A percentile compares a stretch with the other conserved stretches of the same genome.
Conservation (phyloP, 1,140 invertebrate species). For the Aricia agestis region DNA sequence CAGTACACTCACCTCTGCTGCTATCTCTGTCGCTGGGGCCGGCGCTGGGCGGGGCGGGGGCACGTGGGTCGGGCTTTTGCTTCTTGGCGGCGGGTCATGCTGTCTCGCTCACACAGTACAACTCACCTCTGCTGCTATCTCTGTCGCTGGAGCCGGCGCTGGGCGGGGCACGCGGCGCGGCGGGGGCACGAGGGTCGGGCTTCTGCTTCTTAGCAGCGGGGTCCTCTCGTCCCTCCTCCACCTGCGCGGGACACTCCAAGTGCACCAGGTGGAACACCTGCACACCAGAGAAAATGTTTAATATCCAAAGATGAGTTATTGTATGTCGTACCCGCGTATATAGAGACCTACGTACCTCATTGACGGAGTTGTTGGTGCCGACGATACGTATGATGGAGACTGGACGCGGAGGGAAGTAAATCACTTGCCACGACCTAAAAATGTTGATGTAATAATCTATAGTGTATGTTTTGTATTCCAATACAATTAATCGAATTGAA, state of each 20-base stretch:
- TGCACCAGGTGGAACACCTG: slow-evolving; percentile 95
- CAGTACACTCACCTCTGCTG: neutral
- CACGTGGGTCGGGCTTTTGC: slow-evolving; percentile 18
- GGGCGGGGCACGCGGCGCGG: slow-evolving; percentile 8
- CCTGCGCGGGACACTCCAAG: slow-evolving; percentile 94
- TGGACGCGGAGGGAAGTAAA: slow-evolving; percentile 87
- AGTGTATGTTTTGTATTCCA: too few relatives aligned
- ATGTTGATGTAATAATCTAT: too few relatives aligned
- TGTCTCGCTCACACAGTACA: neutral
- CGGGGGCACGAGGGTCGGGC: slow-evolving; percentile 25
- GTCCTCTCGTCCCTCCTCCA: slow-evolving; percentile 70
- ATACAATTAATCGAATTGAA: too few relatives aligned
- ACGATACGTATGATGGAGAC: slow-evolving; percentile 96
- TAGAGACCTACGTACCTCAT: slow-evolving; percentile 82
- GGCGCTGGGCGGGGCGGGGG: slow-evolving; percentile 13
- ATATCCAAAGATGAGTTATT: too few relatives aligned
- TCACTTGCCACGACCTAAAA: slow-evolving; percentile 91
- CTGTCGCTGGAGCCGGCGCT: neutral
- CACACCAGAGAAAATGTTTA: slow-evolving; percentile 6
- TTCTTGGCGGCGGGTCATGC: too few relatives aligned
- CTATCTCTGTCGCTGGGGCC: neutral
- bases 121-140: slow-evolving; percentile 13
- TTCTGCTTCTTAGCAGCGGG: slow-evolving; percentile 49
- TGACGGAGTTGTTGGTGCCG: slow-evolving; percentile 97
- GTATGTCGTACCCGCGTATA: too few relatives aligned